These are phyloP conservation scores for Gerris lacustris DNA, from an alignment of 2,888 invertebrate genomes.

Conservation along the genomic window DNA sequence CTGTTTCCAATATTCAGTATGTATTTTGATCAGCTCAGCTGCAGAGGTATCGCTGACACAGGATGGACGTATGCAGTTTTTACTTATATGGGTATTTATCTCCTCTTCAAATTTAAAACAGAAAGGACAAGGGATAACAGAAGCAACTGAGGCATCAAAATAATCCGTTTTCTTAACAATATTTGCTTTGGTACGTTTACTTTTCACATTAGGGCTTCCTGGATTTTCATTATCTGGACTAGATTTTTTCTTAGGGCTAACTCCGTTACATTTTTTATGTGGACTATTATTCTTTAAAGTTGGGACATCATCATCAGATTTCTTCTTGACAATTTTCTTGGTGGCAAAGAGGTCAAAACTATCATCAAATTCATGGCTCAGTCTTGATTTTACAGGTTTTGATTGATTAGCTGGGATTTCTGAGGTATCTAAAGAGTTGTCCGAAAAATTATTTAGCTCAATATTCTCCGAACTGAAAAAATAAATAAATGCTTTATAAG, in stretches of 20 bases:
- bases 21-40: not conserved
- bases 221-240: not conserved
- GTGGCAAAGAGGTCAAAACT: not conserved
- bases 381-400: not conserved
- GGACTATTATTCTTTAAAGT: not conserved
- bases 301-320: not conserved
- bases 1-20: not conserved
- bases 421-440: not conserved
- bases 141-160: not conserved
- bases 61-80: not conserved
- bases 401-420: not conserved
- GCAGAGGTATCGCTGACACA: not conserved
- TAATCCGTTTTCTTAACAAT: not conserved
- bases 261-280: not conserved
- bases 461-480: slow-evolving; percentile 4
- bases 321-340: not conserved
- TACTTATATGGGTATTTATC: not conserved
- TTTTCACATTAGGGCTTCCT: not conserved
- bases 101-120: slow-evolving; percentile 1
- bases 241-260: not conserved
- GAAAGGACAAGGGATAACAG: not conserved
- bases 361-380: not conserved
- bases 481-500: not conserved
- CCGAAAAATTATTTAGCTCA: not conserved
- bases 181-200: not conserved